Percentiles rank a stretch among this genome's conserved stretches.
phyloP scores from a whole-genome alignment of 1,140 invertebrate genomes.

The Ctenoplectra terminalis region DNA sequence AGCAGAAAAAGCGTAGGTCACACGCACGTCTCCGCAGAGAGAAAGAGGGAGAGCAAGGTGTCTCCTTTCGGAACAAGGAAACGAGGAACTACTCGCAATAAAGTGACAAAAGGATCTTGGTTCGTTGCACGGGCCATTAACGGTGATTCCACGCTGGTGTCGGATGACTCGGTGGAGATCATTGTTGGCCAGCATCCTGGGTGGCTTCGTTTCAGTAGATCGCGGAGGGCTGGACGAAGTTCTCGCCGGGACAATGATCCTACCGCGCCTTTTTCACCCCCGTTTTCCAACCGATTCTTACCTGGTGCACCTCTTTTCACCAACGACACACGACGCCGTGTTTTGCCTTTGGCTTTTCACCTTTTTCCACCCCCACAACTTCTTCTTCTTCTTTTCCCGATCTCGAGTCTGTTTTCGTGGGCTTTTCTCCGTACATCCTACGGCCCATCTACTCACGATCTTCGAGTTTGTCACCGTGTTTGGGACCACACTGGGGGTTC shows the following conservation, averaged over 20 bases:
- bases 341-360: conserved; percentile 21
- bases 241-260: conserved; percentile 44
- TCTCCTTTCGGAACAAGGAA: background rate
- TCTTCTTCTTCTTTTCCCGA: background rate
- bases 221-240: conserved; percentile 33
- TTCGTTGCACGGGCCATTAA: conserved; percentile 48
- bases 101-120: conserved; percentile 32
- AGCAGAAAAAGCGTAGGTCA: background rate
- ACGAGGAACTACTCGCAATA: conserved; percentile 31
- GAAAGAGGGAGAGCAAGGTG: background rate
- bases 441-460: conserved; percentile 48
- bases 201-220: conserved; percentile 45
- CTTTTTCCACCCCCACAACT: background rate
- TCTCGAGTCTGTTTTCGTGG: background rate
- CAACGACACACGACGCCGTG: conserved; percentile 33
- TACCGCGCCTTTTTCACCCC: background rate
- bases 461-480: conserved; percentile 25
- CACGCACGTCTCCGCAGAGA: background rate
- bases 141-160: conserved; percentile 29
- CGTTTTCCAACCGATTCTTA: conserved; percentile 28
- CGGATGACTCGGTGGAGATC: conserved; percentile 52
- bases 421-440: conserved; percentile 18
- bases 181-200: conserved; percentile 58
- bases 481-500: conserved; percentile 53
- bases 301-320: conserved; percentile 46